phyloP scores from a whole-genome alignment of 2,888 invertebrate genomes.

The Deilephila porcellus region DNA sequence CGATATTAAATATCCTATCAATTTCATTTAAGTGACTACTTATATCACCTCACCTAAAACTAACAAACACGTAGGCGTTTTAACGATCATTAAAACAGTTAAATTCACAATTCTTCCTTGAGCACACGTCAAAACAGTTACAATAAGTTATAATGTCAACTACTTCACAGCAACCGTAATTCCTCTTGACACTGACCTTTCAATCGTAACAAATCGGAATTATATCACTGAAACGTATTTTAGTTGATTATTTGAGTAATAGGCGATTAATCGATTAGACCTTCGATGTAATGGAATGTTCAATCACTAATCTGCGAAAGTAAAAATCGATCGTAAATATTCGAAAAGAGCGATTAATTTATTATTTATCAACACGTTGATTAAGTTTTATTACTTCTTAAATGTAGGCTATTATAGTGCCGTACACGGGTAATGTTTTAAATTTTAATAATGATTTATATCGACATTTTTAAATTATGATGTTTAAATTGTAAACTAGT shows the following conservation, averaged over 20 bases:
- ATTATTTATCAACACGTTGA: neutral
- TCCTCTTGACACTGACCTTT: constrained; percentile 17
- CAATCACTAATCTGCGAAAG: constrained; percentile 9
- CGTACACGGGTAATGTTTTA: neutral
- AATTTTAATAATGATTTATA: neutral
- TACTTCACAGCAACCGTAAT: constrained; percentile 2
- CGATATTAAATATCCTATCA: too few relatives aligned
- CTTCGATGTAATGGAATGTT: constrained; percentile 13
- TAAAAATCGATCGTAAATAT: neutral
- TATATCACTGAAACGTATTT: constrained; percentile 17
- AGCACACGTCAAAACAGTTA: neutral
- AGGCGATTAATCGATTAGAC: constrained; percentile 25
- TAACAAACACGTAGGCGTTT: neutral
- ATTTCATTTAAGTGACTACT: neutral
- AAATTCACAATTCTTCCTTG: neutral
- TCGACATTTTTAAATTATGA: neutral
- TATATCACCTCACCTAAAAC: neutral
- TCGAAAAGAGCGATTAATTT: neutral
- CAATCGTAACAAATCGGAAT: constrained; percentile 18
- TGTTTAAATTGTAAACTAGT: too few relatives aligned
- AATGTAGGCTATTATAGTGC: neutral
- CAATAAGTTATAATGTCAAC: constrained; percentile 21
- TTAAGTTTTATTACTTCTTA: constrained; percentile 6
- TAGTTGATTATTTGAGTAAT: constrained; percentile 22
- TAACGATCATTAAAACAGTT: neutral